Evolutionary conservation across 2,888 invertebrate species (phyloP).

Genomic region (Philereme transversata): DNA sequence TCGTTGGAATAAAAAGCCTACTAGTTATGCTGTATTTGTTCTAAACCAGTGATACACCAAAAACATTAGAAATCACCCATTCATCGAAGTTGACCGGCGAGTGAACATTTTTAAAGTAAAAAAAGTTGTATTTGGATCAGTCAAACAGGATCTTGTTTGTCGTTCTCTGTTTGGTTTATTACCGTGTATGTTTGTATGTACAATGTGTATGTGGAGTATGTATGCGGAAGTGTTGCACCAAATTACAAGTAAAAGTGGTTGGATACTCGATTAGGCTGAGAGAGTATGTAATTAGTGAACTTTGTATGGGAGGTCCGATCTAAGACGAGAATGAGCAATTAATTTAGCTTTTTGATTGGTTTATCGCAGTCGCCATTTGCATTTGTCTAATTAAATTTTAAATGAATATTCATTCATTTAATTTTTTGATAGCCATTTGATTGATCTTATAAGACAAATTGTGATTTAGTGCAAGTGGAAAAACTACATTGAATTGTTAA

Average conservation of each 20-base stretch:
- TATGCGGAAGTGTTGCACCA: constrained; percentile 56
- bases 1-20: too few species aligned
- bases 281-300: constrained; percentile 56
- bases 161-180: constrained; percentile 37
- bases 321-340: constrained; percentile 47
- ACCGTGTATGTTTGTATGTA: constrained; percentile 16
- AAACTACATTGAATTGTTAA: too few species aligned
- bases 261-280: constrained; percentile 44
- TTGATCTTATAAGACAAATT: background rate
- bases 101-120: constrained; percentile 27
- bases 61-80: constrained; percentile 11
- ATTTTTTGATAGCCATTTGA: background rate
- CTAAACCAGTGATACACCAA: background rate
- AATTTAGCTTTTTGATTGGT: constrained; percentile 39
- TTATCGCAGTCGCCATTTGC: constrained; percentile 39
- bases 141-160: constrained; percentile 47
- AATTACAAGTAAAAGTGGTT: constrained; percentile 52
- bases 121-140: constrained; percentile 46
- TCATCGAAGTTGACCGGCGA: constrained; percentile 32
- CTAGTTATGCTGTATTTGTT: background rate
- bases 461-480: too few species aligned
- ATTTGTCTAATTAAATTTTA: constrained; percentile 8
- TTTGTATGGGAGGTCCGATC: constrained; percentile 56
- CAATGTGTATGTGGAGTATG: constrained; percentile 17
- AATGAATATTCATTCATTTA: constrained; percentile 10